These are phyloP conservation scores for Valencia hispanica DNA, from an alignment of 2,797 vertebrate genomes.

Conservation along the genomic window DNA sequence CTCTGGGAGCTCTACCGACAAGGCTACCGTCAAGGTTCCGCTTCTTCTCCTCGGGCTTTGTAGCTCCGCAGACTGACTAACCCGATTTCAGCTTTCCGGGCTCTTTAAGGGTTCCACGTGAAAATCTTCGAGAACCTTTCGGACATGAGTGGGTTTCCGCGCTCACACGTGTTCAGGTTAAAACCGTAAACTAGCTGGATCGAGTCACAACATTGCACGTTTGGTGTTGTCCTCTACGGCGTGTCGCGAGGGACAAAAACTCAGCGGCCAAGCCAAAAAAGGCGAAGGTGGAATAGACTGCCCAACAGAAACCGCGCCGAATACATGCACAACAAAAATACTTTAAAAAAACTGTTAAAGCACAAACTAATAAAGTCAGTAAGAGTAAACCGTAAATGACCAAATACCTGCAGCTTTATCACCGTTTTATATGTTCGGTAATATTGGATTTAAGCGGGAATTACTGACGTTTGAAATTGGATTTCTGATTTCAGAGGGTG, in stretches of 20 bases:
- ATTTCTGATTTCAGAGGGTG: too few species aligned
- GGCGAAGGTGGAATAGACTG: neutral
- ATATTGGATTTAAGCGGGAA: too few species aligned
- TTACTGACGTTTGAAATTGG: too few species aligned
- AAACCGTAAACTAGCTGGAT: neutral
- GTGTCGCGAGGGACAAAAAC: conserved; percentile 39
- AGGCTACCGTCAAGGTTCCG: conserved; percentile 26
- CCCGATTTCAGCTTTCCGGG: rapidly evolving
- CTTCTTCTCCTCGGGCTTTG: neutral
- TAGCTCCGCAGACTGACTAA: neutral
- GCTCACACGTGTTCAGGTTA: neutral
- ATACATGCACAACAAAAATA: too few species aligned
- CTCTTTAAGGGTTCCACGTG: neutral
- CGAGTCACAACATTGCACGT: conserved; percentile 45
- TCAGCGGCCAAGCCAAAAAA: rapidly evolving
- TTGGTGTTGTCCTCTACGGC: conserved; percentile 39
- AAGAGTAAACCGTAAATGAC: too few species aligned
- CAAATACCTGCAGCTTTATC: too few species aligned
- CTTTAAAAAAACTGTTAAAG: too few species aligned
- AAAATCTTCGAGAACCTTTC: neutral
- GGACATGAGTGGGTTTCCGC: neutral
- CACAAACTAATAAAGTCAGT: too few species aligned
- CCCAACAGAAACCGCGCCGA: too few species aligned
- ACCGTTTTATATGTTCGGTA: too few species aligned
- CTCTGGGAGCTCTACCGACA: neutral